Base-by-base conservation (phyloP, 2,113 vertebrate genomes). In the Gambusia affinis region DNA sequence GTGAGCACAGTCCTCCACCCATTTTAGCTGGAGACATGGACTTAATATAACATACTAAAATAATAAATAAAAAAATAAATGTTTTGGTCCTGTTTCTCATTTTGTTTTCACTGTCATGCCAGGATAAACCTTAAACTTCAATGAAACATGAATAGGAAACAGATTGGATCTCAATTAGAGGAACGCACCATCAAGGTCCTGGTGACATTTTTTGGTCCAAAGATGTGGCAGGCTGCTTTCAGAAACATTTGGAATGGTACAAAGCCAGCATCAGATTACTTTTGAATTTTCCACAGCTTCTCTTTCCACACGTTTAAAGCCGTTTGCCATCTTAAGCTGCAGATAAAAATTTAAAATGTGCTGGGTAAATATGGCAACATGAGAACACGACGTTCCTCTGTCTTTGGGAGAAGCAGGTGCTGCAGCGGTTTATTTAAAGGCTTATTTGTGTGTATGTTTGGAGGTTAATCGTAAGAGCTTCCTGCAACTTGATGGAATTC, bases 351-450 rank as follows among this genome's bases (percentile, higher is more conserved):
- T 65, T 35, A 73, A 37, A 82, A 80, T 70, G 70, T 70, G 76
- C 70, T 72, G 73, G 75, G 85, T 60, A 37, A 80, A 86, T 73
- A n/a, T 24, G 30, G 30, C 35, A 30, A 87, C 93, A 87, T 91
- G 88, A 83, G 80, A 81, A 39, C 47, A 84, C 73, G 86, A 92
- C 85, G 65, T 63, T 64, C 64, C 76, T 67, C 75, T 29, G n/a
- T 87, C 72, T 75, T 72, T 70, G 60, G 63, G 60, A 81, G 27
- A 87, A 90, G 84, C 87, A 91, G 85, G 87, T 90, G 89, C 30
- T 1, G 35, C 17, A 30, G 17, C 5, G 17, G 1, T 64, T 79
- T 88, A 87, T 81, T 85, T 74, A 66, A 47, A 47, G 27, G 71
- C 15, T 5, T 81, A 62, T 85, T 63, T 77, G 74, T 80, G 14